A percentile compares a stretch with the other conserved stretches of the same genome.
Evolutionary conservation across 2,113 vertebrate species (phyloP).

Genomic region (Hemicordylus capensis): DNA sequence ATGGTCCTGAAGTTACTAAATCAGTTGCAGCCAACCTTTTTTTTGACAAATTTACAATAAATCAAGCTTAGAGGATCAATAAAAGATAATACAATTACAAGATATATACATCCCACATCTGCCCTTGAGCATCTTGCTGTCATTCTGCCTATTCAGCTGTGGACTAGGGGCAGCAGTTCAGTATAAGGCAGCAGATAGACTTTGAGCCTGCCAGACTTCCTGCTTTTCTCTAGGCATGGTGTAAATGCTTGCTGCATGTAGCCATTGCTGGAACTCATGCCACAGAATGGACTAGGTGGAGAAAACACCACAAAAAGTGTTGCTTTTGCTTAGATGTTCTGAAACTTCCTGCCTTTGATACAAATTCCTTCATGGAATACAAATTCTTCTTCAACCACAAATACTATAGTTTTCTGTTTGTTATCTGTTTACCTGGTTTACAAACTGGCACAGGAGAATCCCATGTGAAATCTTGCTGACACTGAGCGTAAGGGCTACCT

Average conservation of each 20-base stretch:
- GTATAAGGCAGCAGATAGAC: not conserved
- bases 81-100: not conserved
- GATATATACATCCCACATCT: too few species aligned
- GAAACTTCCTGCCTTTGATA: not conserved
- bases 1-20: not conserved
- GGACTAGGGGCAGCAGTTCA: not conserved
- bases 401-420: not conserved
- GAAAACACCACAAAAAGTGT: too few species aligned
- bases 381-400: not conserved
- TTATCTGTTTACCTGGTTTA: constrained; percentile 25
- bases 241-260: not conserved
- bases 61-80: not conserved
- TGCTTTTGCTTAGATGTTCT: not conserved
- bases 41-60: not conserved
- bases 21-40: not conserved
- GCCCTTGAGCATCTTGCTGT: not conserved
- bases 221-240: not conserved
- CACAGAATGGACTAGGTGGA: not conserved
- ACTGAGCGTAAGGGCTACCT: constrained; percentile 49
- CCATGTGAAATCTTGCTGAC: constrained; percentile 33
- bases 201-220: not conserved
- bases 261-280: not conserved
- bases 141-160: not conserved
- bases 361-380: not conserved
- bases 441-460: constrained; percentile 50